Evolutionary conservation across 2,888 invertebrate species (phyloP).

Genomic region (Zaprionus obscuricornis): DNA sequence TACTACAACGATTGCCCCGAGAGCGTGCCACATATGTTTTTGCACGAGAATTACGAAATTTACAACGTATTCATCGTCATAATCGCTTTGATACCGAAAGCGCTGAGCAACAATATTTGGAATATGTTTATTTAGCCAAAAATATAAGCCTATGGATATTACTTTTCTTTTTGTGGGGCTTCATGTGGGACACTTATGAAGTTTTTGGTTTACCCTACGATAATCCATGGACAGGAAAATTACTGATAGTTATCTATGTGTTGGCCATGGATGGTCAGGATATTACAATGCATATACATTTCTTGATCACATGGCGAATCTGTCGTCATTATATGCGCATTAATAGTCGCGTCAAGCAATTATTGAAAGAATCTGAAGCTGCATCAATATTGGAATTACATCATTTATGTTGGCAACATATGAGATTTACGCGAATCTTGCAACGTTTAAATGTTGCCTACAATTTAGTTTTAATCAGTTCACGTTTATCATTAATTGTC

Average conservation of each 20-base stretch:
- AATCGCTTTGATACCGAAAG: background rate
- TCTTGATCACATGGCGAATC: slow-evolving; percentile 34
- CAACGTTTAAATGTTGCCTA: slow-evolving; percentile 17
- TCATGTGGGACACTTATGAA: background rate
- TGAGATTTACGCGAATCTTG: slow-evolving; percentile 13
- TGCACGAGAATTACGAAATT: background rate
- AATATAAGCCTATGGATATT: slow-evolving; percentile 22
- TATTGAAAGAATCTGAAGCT: background rate
- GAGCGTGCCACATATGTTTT: slow-evolving; percentile 18
- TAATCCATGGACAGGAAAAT: rapidly evolving
- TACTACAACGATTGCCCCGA: slow-evolving; percentile 21
- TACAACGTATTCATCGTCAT: slow-evolving; percentile 18
- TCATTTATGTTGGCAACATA: slow-evolving; percentile 37
- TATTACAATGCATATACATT: slow-evolving; percentile 26
- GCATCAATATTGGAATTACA: slow-evolving; percentile 28
- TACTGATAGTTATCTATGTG: background rate
- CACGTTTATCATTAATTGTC: slow-evolving; percentile 19
- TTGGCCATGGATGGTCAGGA: slow-evolving; percentile 10
- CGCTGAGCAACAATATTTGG: background rate
- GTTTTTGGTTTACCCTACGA: rapidly evolving
- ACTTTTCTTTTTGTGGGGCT: background rate
- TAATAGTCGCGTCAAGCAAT: slow-evolving; percentile 13
- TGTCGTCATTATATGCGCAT: slow-evolving; percentile 8
- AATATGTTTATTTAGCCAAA: slow-evolving; percentile 22
- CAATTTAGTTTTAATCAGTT: slow-evolving; percentile 6